Conservation (phyloP, 2,797 vertebrate species). For the Peromyscus eremicus region DNA sequence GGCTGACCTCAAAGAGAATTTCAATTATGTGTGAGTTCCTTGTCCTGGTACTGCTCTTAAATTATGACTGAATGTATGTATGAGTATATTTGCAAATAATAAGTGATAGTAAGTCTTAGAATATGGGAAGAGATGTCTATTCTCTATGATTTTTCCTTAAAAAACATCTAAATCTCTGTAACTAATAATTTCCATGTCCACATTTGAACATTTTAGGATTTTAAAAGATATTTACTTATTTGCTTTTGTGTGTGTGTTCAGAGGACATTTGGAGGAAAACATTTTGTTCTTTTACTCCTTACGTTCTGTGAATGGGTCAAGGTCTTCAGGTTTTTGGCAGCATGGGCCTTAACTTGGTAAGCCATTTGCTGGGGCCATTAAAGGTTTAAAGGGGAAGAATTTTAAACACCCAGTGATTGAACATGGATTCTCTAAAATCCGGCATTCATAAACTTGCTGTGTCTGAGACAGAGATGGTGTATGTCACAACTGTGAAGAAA, state of each 20-base stretch:
- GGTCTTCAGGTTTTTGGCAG: not conserved
- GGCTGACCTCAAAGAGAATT: not conserved
- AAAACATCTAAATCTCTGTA: not conserved
- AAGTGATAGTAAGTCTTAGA: not conserved
- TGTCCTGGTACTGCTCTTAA: no score
- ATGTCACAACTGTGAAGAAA: not conserved
- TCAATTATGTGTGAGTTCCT: not conserved
- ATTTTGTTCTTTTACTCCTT: not conserved
- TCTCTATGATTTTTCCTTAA: not conserved
- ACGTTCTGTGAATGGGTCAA: not conserved
- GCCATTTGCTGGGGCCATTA: not conserved
- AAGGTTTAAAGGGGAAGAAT: not conserved
- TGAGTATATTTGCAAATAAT: not conserved
- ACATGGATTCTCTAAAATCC: not conserved
- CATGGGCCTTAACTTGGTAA: not conserved
- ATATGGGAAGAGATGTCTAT: not conserved
- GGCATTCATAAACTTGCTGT: not conserved
- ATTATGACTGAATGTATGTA: not conserved
- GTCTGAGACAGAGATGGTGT: not conserved
- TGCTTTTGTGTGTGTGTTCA: not conserved
- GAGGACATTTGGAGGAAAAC: not conserved
- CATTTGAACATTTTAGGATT: not conserved
- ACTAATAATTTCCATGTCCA: not conserved
- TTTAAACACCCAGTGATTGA: not conserved
- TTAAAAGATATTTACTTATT: not conserved